Conservation (phyloP, 2,797 vertebrate species). For the Columba guinea region DNA sequence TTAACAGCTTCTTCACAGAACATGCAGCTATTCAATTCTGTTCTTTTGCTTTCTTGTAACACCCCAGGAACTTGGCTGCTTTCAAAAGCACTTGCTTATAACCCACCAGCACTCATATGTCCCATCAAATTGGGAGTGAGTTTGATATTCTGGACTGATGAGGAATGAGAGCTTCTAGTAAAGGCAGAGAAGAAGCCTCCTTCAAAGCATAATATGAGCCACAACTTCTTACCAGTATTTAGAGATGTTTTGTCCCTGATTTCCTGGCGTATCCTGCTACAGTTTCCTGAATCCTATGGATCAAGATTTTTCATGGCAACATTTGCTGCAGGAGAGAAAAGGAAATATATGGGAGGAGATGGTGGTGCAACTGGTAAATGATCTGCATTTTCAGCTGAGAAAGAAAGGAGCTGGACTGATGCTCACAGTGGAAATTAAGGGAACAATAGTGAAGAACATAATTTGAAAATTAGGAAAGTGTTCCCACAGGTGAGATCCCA, state of each 20-base stretch:
- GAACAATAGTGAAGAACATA: neutral
- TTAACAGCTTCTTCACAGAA: slow-evolving; percentile 1
- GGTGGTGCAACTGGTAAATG: neutral
- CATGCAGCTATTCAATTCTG: neutral
- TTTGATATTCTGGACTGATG: neutral
- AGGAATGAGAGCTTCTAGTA: slow-evolving; percentile 9
- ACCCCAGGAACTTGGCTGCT: neutral
- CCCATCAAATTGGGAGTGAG: neutral
- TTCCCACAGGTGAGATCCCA: neutral
- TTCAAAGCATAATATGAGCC: slow-evolving; percentile 13
- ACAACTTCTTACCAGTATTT: neutral
- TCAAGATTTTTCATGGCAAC: neutral
- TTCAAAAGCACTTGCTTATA: slow-evolving; percentile 2
- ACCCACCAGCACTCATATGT: neutral
- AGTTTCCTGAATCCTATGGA: neutral
- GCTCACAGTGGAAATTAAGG: neutral
- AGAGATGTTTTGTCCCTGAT: neutral
- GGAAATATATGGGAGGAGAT: neutral
- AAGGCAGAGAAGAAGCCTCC: neutral
- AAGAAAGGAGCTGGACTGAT: neutral
- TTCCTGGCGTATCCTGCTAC: neutral
- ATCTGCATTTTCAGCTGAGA: neutral
- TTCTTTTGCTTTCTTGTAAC: neutral
- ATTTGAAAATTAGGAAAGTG: neutral
- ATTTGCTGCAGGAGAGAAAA: neutral